phyloP scores from a whole-genome alignment of 2,888 invertebrate genomes.

The Eupeodes luniger region DNA sequence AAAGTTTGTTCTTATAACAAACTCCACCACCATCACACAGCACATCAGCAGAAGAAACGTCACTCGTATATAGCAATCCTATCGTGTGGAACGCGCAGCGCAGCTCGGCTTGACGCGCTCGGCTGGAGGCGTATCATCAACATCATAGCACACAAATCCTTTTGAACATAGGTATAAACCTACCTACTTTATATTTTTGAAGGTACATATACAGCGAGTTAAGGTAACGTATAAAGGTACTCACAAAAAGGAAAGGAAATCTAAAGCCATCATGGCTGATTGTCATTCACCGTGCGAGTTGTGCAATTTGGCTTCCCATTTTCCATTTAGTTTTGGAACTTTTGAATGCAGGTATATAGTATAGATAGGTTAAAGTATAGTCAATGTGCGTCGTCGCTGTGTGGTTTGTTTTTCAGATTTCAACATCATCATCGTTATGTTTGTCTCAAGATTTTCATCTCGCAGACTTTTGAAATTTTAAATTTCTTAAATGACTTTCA shows the following conservation, averaged over 20 bases:
- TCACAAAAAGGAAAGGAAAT: background rate
- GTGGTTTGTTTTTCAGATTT: slow-evolving; percentile 17
- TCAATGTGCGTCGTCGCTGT: background rate
- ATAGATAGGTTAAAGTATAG: background rate
- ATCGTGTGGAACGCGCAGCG: slow-evolving; percentile 51
- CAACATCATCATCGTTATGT: slow-evolving; percentile 22
- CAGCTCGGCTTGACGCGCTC: slow-evolving; percentile 65
- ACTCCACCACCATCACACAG: background rate
- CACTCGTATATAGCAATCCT: slow-evolving; percentile 2
- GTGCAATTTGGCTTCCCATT: slow-evolving; percentile 70
- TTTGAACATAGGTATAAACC: background rate
- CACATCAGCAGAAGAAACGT: background rate
- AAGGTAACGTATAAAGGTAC: background rate
- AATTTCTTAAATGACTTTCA: slow-evolving; percentile 55
- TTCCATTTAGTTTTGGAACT: slow-evolving; percentile 5
- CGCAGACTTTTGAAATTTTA: slow-evolving; percentile 60
- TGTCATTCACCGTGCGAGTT: slow-evolving; percentile 72
- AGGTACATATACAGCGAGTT: too few relatives aligned
- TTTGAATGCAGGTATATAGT: background rate
- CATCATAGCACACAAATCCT: slow-evolving; percentile 71
- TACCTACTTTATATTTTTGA: background rate
- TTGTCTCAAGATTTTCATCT: slow-evolving; percentile 52
- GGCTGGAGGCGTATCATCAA: slow-evolving; percentile 70
- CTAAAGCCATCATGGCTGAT: slow-evolving; percentile 39
- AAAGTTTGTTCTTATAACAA: slow-evolving; percentile 51